Evolutionary conservation across 2,797 vertebrate species (phyloP).

Genomic region (Siniperca scherzeri): DNA sequence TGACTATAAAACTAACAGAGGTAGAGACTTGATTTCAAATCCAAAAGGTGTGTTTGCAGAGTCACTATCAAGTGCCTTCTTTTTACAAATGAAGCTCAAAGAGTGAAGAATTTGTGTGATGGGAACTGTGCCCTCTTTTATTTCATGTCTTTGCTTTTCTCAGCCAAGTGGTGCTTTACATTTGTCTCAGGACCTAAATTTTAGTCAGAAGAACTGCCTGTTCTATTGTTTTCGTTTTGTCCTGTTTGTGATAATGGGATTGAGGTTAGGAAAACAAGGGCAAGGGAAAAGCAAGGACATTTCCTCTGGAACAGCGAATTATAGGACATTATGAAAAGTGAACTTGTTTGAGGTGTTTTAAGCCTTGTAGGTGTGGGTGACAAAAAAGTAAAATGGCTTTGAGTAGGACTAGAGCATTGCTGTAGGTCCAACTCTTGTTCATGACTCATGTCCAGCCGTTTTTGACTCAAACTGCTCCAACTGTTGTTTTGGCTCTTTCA

Average conservation of each 20-base stretch:
- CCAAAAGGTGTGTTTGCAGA: constrained; percentile 31
- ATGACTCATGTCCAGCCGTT: neutral
- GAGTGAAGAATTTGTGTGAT: constrained; percentile 22
- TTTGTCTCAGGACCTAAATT: constrained; percentile 26
- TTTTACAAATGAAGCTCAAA: constrained; percentile 10
- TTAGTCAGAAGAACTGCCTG: constrained; percentile 21
- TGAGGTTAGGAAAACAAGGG: constrained; percentile 22
- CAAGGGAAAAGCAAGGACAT: neutral
- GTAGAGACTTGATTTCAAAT: constrained; percentile 25
- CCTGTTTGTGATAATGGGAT: constrained; percentile 22
- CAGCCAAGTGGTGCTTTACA: neutral
- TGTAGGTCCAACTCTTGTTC: neutral
- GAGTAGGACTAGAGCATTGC: neutral
- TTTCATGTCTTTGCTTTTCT: neutral
- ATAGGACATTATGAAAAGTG: neutral
- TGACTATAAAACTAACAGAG: constrained; percentile 37
- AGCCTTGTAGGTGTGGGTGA: neutral
- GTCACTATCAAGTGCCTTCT: neutral
- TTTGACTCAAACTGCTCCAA: neutral
- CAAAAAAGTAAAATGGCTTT: neutral
- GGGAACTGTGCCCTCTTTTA: neutral
- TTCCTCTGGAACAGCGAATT: neutral
- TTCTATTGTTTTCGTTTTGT: constrained; percentile 27
- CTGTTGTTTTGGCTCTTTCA: neutral
- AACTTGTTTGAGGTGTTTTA: constrained; percentile 4